Conservation (phyloP, 2,797 vertebrate genomes). For the Myripristis jacobus region DNA sequence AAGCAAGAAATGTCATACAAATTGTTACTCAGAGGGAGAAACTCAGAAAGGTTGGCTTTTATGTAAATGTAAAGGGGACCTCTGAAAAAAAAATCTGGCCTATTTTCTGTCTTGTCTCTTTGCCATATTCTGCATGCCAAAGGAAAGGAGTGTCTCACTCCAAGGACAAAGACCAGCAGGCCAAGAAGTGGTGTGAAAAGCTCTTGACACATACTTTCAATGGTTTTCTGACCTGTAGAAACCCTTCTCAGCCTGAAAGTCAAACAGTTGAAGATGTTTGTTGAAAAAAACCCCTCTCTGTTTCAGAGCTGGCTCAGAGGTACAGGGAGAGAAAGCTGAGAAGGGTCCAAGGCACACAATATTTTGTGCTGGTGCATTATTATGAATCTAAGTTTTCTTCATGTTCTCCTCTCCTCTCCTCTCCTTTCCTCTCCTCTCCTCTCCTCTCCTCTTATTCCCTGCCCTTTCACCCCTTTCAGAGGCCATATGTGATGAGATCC, state of each 20-base stretch:
- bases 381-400: slow-evolving; percentile 16
- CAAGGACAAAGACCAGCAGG: background rate
- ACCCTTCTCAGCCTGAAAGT: background rate
- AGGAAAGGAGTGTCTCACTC: background rate
- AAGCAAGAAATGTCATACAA: background rate
- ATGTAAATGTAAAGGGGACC: too few relatives aligned
- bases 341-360: slow-evolving; percentile 11
- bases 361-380: background rate
- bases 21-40: slow-evolving; percentile 2
- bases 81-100: background rate
- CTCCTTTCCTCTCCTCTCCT: background rate
- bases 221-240: slow-evolving; percentile 18
- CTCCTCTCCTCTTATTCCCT: background rate
- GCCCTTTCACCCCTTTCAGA: slow-evolving; percentile 79
- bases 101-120: background rate
- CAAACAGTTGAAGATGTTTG: background rate
- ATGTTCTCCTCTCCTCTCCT: background rate
- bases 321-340: background rate
- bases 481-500: slow-evolving; percentile 94
- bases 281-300: background rate
- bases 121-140: slow-evolving; percentile 9
- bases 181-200: slow-evolving; percentile 2
- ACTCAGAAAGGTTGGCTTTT: too few relatives aligned
- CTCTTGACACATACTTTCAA: slow-evolving; percentile 2
- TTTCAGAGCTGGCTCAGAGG: slow-evolving; percentile 5